A percentile compares a stretch with the other conserved stretches of the same genome.
phyloP scores from a whole-genome alignment of 1,140 invertebrate species.

The Aricia agestis region DNA sequence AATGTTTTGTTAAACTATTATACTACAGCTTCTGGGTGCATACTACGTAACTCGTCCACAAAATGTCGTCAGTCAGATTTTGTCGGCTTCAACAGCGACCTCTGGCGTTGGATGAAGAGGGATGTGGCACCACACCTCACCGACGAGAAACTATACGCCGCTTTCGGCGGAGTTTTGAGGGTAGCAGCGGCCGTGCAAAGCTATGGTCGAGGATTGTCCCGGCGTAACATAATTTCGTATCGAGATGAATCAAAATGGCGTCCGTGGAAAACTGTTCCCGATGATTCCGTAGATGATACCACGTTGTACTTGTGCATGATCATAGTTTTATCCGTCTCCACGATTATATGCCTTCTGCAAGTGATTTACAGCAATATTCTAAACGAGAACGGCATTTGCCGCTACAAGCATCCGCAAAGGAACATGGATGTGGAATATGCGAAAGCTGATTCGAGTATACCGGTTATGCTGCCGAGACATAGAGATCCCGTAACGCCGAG shows the following conservation, averaged over 20 bases:
- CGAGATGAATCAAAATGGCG: slow-evolving; percentile 45
- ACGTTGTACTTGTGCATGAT: slow-evolving; percentile 42
- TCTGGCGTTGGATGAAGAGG: slow-evolving; percentile 77
- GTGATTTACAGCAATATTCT: slow-evolving; percentile 51
- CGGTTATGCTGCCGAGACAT: slow-evolving; percentile 43
- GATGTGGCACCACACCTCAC: slow-evolving; percentile 76
- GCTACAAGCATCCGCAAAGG: slow-evolving; percentile 33
- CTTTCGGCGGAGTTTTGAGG: slow-evolving; percentile 78
- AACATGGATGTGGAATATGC: slow-evolving; percentile 43
- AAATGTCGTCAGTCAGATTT: slow-evolving; percentile 74
- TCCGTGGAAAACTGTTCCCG: slow-evolving; percentile 44
- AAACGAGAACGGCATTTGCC: slow-evolving; percentile 39
- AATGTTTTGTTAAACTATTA: slow-evolving; percentile 78
- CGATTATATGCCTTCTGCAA: slow-evolving; percentile 50
- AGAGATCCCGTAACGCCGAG: slow-evolving; percentile 30
- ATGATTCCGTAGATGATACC: slow-evolving; percentile 51
- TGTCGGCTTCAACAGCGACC: slow-evolving; percentile 74
- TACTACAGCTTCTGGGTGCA: slow-evolving; percentile 67
- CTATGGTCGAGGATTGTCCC: slow-evolving; percentile 60
- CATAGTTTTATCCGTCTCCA: slow-evolving; percentile 41
- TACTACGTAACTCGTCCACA: slow-evolving; percentile 54
- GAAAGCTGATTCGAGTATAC: slow-evolving; percentile 47
- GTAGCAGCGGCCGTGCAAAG: slow-evolving; percentile 76
- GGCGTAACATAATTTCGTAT: slow-evolving; percentile 51
- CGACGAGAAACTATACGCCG: slow-evolving; percentile 79